These are phyloP conservation scores for Ectobius pallidus DNA, from an alignment of 2,888 invertebrate species.

Conservation along the genomic window DNA sequence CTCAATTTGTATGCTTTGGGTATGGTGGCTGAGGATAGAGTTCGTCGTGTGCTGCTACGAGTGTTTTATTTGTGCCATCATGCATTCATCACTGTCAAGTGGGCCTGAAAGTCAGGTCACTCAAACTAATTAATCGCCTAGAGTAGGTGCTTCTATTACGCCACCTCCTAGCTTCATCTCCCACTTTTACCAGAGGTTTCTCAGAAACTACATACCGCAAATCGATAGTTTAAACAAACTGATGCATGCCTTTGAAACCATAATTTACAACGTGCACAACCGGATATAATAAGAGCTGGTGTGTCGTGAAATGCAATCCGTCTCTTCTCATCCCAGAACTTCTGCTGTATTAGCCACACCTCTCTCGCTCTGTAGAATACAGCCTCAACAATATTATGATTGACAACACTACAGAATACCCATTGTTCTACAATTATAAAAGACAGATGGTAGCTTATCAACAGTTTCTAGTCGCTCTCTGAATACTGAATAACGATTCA, in stretches of 20 bases:
- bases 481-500: too few relatives aligned
- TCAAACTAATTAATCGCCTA: constrained; percentile 39
- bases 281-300: not conserved
- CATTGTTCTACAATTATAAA: not conserved
- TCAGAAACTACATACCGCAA: constrained; percentile 1
- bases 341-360: not conserved
- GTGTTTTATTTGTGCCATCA: constrained; percentile 36
- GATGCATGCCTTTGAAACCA: constrained; percentile 23
- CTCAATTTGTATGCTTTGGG: not conserved
- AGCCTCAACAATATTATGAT: not conserved
- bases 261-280: constrained; percentile 17
- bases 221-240: constrained; percentile 15
- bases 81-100: constrained; percentile 39
- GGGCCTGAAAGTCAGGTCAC: constrained; percentile 38
- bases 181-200: not conserved
- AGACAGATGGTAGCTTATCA: not conserved
- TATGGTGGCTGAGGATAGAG: not conserved
- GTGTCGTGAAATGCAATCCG: not conserved
- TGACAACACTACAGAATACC: not conserved
- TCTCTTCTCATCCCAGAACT: not conserved
- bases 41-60: not conserved
- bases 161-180: too few relatives aligned
- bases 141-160: constrained; percentile 24
- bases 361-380: not conserved
- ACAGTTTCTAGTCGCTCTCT: too few relatives aligned